Evolutionary conservation across 1,140 invertebrate species (phyloP), one percentile per base, ranked within the genome.

Genomic region (Bradynema listronoti): DNA sequence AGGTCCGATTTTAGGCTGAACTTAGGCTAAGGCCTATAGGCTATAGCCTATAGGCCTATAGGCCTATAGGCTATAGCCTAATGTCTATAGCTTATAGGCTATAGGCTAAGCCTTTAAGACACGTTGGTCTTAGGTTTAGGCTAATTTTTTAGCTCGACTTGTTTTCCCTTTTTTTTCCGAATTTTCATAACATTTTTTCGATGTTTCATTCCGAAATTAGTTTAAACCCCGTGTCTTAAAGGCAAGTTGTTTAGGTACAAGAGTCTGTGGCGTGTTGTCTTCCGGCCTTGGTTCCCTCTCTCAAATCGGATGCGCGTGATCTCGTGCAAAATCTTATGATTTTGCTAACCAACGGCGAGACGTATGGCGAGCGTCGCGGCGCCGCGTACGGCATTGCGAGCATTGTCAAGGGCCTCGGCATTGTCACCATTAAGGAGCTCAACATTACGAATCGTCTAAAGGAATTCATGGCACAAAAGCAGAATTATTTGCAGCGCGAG

Each of bases 191-290:
- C n/a, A 39, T 53, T 53, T 33, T 33, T n/a, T 53, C n/a, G 19
- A n/a, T 32, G 29, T 36, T 29, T 27, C 53, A 56, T 39, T 51
- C 22, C 25, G 22, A 24, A 2, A 54, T 29, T 19, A 51, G 16
- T 29, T 25, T 52, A 4, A 19, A 47, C 27, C 27, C 16, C 27
- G 14, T 9, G 46, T 9, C 11, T 34, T 47, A 22, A 39, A 39
- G 9, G 6, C 22, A 14, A 43, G n/a, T 51, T 9, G 24, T 72
- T 4, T 77, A 90, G 85, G 91, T 98, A 1, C 93, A 99, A 84
- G 90, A 96, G 82, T 89, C 93, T 0, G 92, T 98, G 0, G 90
- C 91, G 29, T 91, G 93, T 78, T 98, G 93, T 78, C 80, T 99
- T 36, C 90, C 91, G 1, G 87, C 90, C 71, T 81, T 99, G 30